These are phyloP conservation scores for Acrocyrtus sp. DNA, from an alignment of 2,888 invertebrate species.

Conservation along the genomic window DNA sequence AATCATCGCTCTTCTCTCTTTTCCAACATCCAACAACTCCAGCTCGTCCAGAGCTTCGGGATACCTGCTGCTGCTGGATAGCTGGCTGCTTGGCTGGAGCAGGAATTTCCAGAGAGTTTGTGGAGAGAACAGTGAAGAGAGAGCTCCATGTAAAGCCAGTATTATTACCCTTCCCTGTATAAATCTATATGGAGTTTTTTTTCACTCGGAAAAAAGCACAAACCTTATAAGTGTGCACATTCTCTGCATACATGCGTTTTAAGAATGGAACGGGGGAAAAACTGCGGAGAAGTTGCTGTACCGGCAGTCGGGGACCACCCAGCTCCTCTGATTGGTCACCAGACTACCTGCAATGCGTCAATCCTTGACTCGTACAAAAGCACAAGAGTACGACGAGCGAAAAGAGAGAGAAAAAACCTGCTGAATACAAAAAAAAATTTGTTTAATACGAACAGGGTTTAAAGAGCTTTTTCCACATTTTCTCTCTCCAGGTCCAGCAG, in stretches of 20 bases:
- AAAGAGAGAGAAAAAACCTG: too few species aligned
- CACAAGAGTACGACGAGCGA: too few species aligned
- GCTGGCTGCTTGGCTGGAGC: not conserved
- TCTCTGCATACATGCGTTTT: too few species aligned
- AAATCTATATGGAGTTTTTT: not conserved
- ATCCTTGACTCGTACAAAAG: slow-evolving; percentile 66
- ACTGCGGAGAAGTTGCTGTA: slow-evolving; percentile 43
- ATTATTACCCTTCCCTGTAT: not conserved
- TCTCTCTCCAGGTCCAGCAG: too few species aligned
- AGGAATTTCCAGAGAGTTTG: not conserved
- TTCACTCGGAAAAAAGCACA: not conserved
- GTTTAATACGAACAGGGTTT: too few species aligned
- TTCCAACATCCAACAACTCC: not conserved
- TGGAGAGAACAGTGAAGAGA: not conserved
- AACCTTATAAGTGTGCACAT: not conserved
- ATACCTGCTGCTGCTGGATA: not conserved
- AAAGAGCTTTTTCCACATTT: too few species aligned
- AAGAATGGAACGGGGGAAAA: too few species aligned
- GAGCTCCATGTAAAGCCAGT: too few species aligned
- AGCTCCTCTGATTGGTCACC: slow-evolving; percentile 75
- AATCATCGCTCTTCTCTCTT: too few species aligned
- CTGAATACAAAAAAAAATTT: too few species aligned
- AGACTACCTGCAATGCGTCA: slow-evolving; percentile 89
- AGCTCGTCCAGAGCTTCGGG: too few species aligned
- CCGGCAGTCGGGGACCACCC: slow-evolving; percentile 44